Percentiles rank a stretch among this genome's conserved stretches.
Conservation (phyloP, 2,797 vertebrate genomes). For the Semotilus atromaculatus region DNA sequence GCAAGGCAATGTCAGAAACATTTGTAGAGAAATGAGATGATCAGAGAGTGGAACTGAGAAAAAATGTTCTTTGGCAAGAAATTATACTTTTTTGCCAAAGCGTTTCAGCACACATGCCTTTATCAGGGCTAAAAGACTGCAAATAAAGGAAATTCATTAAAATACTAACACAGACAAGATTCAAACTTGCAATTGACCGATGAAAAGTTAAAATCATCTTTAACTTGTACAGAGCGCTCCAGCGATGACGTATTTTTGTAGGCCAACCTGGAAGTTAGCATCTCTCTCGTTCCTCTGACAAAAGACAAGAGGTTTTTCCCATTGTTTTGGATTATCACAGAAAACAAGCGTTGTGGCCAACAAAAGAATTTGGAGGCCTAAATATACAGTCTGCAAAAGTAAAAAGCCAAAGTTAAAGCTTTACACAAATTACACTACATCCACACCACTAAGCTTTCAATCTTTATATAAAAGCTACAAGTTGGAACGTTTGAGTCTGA, state of each 20-base stretch:
- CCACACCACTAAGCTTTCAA: neutral
- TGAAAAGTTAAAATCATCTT: neutral
- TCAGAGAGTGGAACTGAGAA: neutral
- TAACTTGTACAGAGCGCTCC: neutral
- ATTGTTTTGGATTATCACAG: neutral
- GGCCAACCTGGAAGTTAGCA: neutral
- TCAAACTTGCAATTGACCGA: neutral
- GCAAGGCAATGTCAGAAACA: neutral
- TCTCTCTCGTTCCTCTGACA: neutral
- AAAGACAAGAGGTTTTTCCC: neutral
- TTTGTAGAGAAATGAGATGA: neutral
- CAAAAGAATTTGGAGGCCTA: neutral
- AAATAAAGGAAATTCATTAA: neutral
- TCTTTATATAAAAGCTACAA: neutral
- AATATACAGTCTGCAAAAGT: neutral
- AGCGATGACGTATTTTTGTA: neutral
- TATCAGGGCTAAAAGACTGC: neutral
- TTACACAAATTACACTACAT: neutral
- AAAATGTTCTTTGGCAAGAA: neutral
- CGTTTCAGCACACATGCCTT: neutral
- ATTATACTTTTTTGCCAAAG: too few relatives aligned
- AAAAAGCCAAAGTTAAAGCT: neutral
- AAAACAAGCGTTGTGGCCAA: neutral
- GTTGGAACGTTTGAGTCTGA: neutral
- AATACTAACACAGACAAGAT: neutral